Base-by-base conservation (phyloP, 1,140 invertebrate genomes). In the Conopomorpha cramerella region DNA sequence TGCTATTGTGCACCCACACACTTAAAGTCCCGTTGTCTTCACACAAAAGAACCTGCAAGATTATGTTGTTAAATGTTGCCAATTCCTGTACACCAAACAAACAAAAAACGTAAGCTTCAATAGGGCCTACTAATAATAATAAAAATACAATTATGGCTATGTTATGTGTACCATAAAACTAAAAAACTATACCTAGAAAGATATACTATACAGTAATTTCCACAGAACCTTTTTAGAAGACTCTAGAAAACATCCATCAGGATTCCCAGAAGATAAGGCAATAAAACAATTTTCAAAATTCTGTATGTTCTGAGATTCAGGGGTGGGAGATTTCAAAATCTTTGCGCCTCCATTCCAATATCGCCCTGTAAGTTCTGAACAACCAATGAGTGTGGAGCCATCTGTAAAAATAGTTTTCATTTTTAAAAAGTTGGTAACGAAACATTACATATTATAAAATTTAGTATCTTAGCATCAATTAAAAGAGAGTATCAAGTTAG, bases 301-400 rank as follows among this genome's bases (percentile, higher is more conserved):
- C 16, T 32, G 40, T 11, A 30, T 36, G 10, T 45, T 45, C 27
- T 45, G 45, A 27, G 45, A 42, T 3, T 62, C 52, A 7, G 36
- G 30, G 7, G 51, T n/a, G n/a, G n/a, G 31, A 35, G 36, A 45
- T 32, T 56, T 51, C 28, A 47, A 55, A 19, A 72, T 43, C 37
- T 51, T 53, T 25, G 52, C 64, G 27, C 54, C 56, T 23, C 73
- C 73, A 49, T 68, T 63, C 76, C 73, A 78, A 38, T 68, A 64
- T 3, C 76, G 45, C 3, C 73, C 76, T 10, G 65, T 74, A 25
- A 74, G 30, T 47, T 77, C 70, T 30, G 71, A 77, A 41, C 56
- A 63, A 2, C 73, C 71, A 16, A 78, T 42, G 26, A 78, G 46
- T 15, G 57, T 38, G 17, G 49, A 55, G 8, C 68, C 68, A 62